A percentile compares a stretch with the other conserved stretches of the same genome.
phyloP scores from a whole-genome alignment of 1,140 invertebrate species.

The Probaryconus sp. region DNA sequence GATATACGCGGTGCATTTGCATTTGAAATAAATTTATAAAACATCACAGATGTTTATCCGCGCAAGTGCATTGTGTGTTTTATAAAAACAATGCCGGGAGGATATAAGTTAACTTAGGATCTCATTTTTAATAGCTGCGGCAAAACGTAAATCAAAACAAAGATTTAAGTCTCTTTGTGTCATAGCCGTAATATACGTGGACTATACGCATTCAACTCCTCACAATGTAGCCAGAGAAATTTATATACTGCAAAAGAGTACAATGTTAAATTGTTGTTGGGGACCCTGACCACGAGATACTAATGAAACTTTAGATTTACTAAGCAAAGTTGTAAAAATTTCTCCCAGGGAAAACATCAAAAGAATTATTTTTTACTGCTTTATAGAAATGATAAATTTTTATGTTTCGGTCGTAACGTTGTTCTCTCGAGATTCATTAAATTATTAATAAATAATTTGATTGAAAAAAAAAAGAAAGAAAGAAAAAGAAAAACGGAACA shows the following conservation, averaged over 20 bases:
- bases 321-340: slow-evolving; percentile 3
- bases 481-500: too few species aligned
- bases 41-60: neutral
- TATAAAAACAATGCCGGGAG: slow-evolving; percentile 2
- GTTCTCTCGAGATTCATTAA: too few species aligned
- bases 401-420: too few species aligned
- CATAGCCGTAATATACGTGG: slow-evolving; percentile 15
- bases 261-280: slow-evolving; percentile 33
- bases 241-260: slow-evolving; percentile 39
- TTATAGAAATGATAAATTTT: too few species aligned
- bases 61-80: slow-evolving; percentile 21
- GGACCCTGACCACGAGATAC: slow-evolving; percentile 8
- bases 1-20: slow-evolving; percentile 15
- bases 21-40: slow-evolving; percentile 25
- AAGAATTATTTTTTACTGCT: slow-evolving; percentile 3
- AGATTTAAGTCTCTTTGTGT: slow-evolving; percentile 41
- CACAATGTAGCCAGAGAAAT: slow-evolving; percentile 30
- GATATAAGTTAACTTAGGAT: slow-evolving; percentile 21
- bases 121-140: slow-evolving; percentile 10
- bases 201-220: slow-evolving; percentile 13
- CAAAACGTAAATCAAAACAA: slow-evolving; percentile 33
- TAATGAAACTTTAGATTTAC: slow-evolving; percentile 20
- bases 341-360: too few species aligned
- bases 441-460: too few species aligned
- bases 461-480: too few species aligned